These are phyloP conservation scores for Eupithecia dodoneata DNA, from an alignment of 2,888 invertebrate genomes.

Conservation along the genomic window DNA sequence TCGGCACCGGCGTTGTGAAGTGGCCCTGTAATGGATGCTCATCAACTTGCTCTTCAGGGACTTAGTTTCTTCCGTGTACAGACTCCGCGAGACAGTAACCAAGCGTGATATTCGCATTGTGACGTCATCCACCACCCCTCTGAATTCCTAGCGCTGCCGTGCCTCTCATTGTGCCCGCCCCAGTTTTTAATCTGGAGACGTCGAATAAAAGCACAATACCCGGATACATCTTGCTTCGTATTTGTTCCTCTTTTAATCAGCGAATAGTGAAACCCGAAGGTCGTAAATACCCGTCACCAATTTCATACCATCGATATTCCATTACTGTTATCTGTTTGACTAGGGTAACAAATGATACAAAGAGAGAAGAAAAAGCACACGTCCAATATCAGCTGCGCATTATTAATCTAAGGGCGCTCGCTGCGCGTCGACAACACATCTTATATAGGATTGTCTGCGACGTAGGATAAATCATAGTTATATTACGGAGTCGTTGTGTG, in stretches of 20 bases:
- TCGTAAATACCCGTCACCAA: slow-evolving; percentile 42
- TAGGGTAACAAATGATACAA: slow-evolving; percentile 53
- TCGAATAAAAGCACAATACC: slow-evolving; percentile 78
- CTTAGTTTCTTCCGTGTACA: slow-evolving; percentile 8
- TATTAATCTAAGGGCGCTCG: slow-evolving; percentile 65
- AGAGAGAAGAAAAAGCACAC: slow-evolving; percentile 60
- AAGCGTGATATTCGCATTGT: slow-evolving; percentile 68
- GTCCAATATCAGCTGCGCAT: slow-evolving; percentile 59
- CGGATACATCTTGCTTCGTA: slow-evolving; percentile 68
- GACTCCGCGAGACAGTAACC: slow-evolving; percentile 52
- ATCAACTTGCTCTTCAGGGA: slow-evolving; percentile 11
- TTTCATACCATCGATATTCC: slow-evolving; percentile 41
- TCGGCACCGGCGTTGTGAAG: not conserved
- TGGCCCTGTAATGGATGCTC: not conserved
- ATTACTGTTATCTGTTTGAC: slow-evolving; percentile 39
- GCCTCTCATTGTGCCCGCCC: slow-evolving; percentile 73
- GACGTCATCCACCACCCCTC: slow-evolving; percentile 62
- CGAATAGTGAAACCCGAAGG: slow-evolving; percentile 54
- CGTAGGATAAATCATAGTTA: slow-evolving; percentile 70
- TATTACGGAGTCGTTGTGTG: slow-evolving; percentile 71
- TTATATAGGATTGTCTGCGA: slow-evolving; percentile 62
- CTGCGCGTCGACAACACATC: slow-evolving; percentile 61
- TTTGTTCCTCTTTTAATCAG: slow-evolving; percentile 72
- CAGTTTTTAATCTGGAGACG: slow-evolving; percentile 81
- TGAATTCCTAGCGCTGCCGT: slow-evolving; percentile 58